Evolutionary conservation across 2,888 invertebrate species (phyloP), one percentile per base, ranked within the genome.

Genomic region (Caenorhabditis sp.): DNA sequence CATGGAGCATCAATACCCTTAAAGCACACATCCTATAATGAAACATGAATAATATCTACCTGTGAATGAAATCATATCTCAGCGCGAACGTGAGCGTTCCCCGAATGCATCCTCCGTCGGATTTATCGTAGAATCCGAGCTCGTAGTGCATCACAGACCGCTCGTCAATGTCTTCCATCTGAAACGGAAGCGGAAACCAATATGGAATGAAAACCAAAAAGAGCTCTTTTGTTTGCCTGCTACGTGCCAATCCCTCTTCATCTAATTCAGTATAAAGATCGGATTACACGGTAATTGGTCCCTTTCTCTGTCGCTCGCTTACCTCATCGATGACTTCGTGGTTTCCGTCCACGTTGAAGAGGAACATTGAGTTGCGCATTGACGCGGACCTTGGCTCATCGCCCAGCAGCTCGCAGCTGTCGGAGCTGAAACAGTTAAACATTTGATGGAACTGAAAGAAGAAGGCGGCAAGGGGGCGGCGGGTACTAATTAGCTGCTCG

Each of bases 81-180:
- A 95, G 91, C 2, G 94, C 93, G 89, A 95, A 95, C 87, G 93
- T 93, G 55, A 95, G 91, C 88, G 94, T 94, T 9, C 95, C 94
- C 7, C 92, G 92, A 17, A 91, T 91, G 62, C 92, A 92, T 39
- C 92, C 91, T 85, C 93, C 93, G 83, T 93, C 93, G 0, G 92
- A 92, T 1, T 94, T 94, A 0, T 93, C 92, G 88, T 93, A 92
- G 50, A 93, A 92, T 27, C 93, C 92, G 73, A 94, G 89, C 89
- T 94, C 94, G 86, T 88, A 88, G 62, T 87, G 87, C 50, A 86
- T 74, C 24, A 88, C 85, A 37, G 84, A 83, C 50, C 86, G 77
- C 55, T 86, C 84, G 70, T 87, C 87, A 32, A 84, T 81, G 9
- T 83, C 85, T 32, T 82, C 79, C 63, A 78, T 68, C 83, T 82